A percentile compares a stretch with the other conserved stretches of the same genome.
These are phyloP conservation scores for Lagocephalus sceleratus DNA, from an alignment of 2,797 vertebrate genomes.

Conservation along the genomic window DNA sequence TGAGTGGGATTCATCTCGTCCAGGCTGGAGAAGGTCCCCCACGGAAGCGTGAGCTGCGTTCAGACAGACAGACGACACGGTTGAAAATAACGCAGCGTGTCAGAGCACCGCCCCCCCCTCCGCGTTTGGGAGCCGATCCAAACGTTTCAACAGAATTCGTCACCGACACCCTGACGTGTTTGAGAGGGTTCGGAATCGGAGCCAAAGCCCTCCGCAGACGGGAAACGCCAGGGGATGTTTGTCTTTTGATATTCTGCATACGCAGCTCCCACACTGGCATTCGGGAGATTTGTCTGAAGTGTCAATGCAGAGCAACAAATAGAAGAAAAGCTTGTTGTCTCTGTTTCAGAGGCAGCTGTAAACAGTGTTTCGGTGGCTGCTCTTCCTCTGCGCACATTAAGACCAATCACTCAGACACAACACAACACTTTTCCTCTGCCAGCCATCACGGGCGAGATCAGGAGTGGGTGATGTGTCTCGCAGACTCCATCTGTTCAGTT, in stretches of 20 bases:
- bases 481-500: conserved; percentile 15
- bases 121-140: no score
- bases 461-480: conserved; percentile 7
- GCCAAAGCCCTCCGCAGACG: conserved; percentile 18
- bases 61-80: conserved; percentile 34
- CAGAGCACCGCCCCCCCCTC: background rate
- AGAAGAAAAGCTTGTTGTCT: conserved; percentile 22
- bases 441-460: conserved; percentile 17
- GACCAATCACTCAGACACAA: conserved; percentile 24
- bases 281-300: conserved; percentile 32
- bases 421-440: conserved; percentile 21
- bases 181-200: conserved; percentile 24
- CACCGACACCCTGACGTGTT: conserved; percentile 8
- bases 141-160: conserved; percentile 7
- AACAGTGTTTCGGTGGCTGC: conserved; percentile 12
- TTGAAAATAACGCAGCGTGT: conserved; percentile 9
- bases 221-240: conserved; percentile 31
- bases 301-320: conserved; percentile 35
- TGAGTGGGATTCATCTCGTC: conserved; percentile 87
- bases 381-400: conserved; percentile 5
- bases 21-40: conserved; percentile 94
- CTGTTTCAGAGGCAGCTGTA: conserved; percentile 19
- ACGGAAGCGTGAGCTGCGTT: conserved; percentile 89
- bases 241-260: conserved; percentile 37
- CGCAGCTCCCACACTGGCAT: conserved; percentile 1